A percentile compares a stretch with the other conserved stretches of the same genome.
Evolutionary conservation across 1,140 invertebrate genomes (phyloP).

Genomic region (Hermetia illucens): DNA sequence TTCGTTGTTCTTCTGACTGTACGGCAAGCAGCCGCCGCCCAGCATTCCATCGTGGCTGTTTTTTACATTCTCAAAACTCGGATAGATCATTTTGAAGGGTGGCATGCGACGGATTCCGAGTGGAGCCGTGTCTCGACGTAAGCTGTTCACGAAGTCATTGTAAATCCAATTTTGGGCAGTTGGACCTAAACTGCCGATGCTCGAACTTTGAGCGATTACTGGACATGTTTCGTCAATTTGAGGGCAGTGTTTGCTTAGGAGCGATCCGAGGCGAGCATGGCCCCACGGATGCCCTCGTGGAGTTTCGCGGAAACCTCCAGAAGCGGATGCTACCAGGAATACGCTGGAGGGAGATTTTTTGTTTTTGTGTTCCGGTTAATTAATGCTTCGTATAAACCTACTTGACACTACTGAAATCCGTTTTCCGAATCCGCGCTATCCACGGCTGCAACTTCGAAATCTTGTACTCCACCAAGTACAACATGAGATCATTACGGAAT

Average conservation of each 20-base stretch:
- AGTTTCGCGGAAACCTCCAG: slow-evolving; percentile 57
- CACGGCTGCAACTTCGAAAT: slow-evolving; percentile 51
- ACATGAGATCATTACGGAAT: slow-evolving; percentile 74
- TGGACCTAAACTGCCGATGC: slow-evolving; percentile 72
- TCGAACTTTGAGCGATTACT: slow-evolving; percentile 72
- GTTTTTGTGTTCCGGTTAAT: neutral
- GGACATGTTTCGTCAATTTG: slow-evolving; percentile 33
- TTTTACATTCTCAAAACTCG: slow-evolving; percentile 61
- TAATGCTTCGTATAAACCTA: slow-evolving; percentile 38
- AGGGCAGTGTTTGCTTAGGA: slow-evolving; percentile 48
- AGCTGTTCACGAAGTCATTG: slow-evolving; percentile 45
- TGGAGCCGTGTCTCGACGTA: slow-evolving; percentile 35
- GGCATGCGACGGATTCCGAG: slow-evolving; percentile 21
- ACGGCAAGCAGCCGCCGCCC: slow-evolving; percentile 83
- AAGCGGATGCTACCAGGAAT: slow-evolving; percentile 69
- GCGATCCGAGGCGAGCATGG: slow-evolving; percentile 47
- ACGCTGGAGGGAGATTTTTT: slow-evolving; percentile 40
- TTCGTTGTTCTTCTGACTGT: slow-evolving; percentile 57
- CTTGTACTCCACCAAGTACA: slow-evolving; percentile 67
- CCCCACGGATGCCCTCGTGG: slow-evolving; percentile 45
- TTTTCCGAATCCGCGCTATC: slow-evolving; percentile 52
- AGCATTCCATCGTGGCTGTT: slow-evolving; percentile 67
- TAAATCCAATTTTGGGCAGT: slow-evolving; percentile 53
- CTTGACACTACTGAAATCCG: slow-evolving; percentile 72
- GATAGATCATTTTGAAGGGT: slow-evolving; percentile 40